Percentiles rank a stretch among this genome's conserved stretches.
phyloP scores from a whole-genome alignment of 2,797 vertebrate genomes.

The Okamejei kenojei region DNA sequence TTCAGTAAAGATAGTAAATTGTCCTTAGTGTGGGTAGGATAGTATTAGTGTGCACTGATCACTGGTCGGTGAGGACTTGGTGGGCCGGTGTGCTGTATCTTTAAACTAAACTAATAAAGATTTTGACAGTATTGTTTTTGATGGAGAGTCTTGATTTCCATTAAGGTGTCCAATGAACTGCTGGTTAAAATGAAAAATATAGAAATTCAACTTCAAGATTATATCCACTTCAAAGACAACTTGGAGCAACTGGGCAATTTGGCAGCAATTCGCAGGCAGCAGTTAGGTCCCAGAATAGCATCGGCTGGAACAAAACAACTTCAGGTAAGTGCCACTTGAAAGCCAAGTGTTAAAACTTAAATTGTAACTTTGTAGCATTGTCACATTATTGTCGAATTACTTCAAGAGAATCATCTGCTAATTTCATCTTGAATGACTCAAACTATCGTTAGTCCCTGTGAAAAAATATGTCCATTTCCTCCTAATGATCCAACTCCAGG shows the following conservation, averaged over 20 bases:
- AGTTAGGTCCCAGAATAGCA: constrained; percentile 48
- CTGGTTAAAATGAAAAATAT: constrained; percentile 67
- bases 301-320: constrained; percentile 52
- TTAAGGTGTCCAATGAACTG: constrained; percentile 69
- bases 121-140: neutral
- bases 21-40: too few relatives aligned
- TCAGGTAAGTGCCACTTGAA: constrained; percentile 50
- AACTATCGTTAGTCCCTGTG: too few relatives aligned
- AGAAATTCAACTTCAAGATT: constrained; percentile 61
- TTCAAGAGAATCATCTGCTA: too few relatives aligned
- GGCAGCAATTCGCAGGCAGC: constrained; percentile 60
- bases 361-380: neutral
- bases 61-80: too few relatives aligned
- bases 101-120: too few relatives aligned
- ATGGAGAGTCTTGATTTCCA: constrained; percentile 38
- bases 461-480: too few relatives aligned
- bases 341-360: neutral
- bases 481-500: too few relatives aligned
- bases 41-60: too few relatives aligned
- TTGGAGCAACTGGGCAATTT: constrained; percentile 62
- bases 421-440: too few relatives aligned
- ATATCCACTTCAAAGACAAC: constrained; percentile 60
- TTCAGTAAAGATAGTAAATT: too few relatives aligned
- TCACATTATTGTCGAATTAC: too few relatives aligned
- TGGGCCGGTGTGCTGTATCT: too few relatives aligned